phyloP scores from a whole-genome alignment of 2,113 vertebrate genomes.

The Spea multiplicata region DNA sequence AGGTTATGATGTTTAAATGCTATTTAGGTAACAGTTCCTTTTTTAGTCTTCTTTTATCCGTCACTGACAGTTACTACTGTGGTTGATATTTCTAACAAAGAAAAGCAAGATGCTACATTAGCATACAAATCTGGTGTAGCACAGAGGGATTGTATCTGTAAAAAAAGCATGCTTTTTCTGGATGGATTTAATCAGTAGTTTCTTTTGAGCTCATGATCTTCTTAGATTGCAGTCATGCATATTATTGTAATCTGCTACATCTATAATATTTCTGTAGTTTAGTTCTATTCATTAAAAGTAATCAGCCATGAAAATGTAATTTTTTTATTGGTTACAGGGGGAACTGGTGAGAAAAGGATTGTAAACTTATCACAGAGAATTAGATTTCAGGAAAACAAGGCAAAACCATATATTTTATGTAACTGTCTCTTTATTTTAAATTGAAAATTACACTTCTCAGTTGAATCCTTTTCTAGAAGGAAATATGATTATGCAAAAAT shows the following conservation, averaged over 20 bases:
- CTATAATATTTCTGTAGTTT: neutral
- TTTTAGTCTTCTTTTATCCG: too few species aligned
- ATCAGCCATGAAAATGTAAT: neutral
- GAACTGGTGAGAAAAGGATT: neutral
- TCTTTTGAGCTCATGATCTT: neutral
- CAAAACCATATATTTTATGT: neutral
- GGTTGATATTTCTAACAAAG: too few species aligned
- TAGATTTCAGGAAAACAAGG: neutral
- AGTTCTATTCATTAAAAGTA: neutral
- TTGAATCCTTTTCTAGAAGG: neutral
- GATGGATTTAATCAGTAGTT: neutral
- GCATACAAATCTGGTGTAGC: neutral
- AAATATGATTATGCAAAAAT: neutral
- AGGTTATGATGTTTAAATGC: too few species aligned
- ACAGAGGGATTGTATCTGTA: neutral
- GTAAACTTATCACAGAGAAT: neutral
- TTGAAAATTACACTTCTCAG: neutral
- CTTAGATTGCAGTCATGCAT: neutral
- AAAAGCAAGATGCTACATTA: neutral
- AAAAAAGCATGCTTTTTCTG: neutral
- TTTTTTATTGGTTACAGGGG: neutral
- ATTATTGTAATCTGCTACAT: neutral
- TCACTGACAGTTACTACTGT: too few species aligned
- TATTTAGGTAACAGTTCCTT: too few species aligned
- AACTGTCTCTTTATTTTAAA: neutral